A percentile compares a stretch with the other conserved stretches of the same genome.
Conservation (phyloP, 1,140 invertebrate species). For the Microplitis demolitor region DNA sequence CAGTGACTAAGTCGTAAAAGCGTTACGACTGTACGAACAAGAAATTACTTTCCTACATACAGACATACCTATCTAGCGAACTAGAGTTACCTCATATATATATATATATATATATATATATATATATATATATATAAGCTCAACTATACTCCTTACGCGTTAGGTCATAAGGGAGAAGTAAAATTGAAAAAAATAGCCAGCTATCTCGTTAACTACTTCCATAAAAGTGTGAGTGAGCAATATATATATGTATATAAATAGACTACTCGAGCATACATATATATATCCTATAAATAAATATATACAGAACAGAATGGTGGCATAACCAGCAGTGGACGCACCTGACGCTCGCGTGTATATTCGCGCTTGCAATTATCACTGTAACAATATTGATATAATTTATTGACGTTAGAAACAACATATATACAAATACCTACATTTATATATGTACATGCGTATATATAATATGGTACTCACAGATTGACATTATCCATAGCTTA, state of each 20-base stretch:
- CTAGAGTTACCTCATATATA: too few relatives aligned
- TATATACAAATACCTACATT: neutral
- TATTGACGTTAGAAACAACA: neutral
- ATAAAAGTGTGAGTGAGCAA: too few relatives aligned
- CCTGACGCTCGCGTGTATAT: neutral
- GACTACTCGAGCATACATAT: neutral
- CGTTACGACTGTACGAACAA: conserved; percentile 13
- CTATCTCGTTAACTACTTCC: too few relatives aligned
- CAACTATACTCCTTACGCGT: too few relatives aligned
- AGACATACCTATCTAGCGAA: neutral
- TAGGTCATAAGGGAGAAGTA: neutral
- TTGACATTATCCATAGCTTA: too few relatives aligned
- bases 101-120: too few relatives aligned
- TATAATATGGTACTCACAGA: too few relatives aligned
- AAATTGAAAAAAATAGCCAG: conserved; percentile 10
- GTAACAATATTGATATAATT: conserved; percentile 2
- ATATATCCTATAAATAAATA: neutral
- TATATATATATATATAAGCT: too few relatives aligned
- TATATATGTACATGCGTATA: neutral
- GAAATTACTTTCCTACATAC: conserved; percentile 10
- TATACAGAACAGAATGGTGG: neutral
- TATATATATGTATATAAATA: too few relatives aligned
- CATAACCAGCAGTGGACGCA: neutral
- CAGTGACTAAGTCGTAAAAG: conserved; percentile 20
- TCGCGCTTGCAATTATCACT: neutral